Conservation (phyloP, 2,113 vertebrate genomes). For the Oenanthe oenanthe region DNA sequence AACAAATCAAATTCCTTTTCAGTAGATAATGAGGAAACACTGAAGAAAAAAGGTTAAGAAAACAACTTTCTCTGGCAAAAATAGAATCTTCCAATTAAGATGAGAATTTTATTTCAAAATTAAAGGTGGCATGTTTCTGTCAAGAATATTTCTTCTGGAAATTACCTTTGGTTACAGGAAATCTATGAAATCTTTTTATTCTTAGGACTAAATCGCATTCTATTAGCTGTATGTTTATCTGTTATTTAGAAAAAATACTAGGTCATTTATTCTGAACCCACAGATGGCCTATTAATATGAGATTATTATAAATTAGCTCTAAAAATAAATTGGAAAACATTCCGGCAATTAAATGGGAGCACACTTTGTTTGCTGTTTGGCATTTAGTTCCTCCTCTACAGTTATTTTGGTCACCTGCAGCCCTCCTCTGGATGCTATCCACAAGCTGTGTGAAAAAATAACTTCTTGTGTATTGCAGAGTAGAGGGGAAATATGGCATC, state of each 20-base stretch:
- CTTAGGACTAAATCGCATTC: not conserved
- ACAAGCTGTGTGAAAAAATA: not conserved
- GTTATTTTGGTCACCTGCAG: not conserved
- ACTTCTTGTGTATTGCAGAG: not conserved
- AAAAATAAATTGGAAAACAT: not conserved
- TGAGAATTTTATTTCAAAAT: constrained; percentile 23
- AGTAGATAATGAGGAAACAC: not conserved
- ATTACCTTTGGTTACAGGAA: constrained; percentile 16
- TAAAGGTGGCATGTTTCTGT: not conserved
- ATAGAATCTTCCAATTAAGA: not conserved
- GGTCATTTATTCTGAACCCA: not conserved
- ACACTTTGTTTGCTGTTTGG: not conserved
- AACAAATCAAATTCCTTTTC: not conserved
- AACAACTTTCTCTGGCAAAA: not conserved
- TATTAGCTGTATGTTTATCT: not conserved
- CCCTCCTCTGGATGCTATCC: not conserved
- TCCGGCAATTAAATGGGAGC: not conserved
- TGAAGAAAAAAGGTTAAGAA: constrained; percentile 28
- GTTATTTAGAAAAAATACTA: constrained; percentile 8
- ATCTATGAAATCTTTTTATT: not conserved
- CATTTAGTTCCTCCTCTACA: not conserved
- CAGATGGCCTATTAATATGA: constrained; percentile 12
- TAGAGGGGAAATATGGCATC: not conserved
- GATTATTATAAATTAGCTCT: constrained; percentile 5
- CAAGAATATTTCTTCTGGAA: constrained; percentile 22